Conservation (phyloP, 2,888 invertebrate genomes). For the Clunio marinus region DNA sequence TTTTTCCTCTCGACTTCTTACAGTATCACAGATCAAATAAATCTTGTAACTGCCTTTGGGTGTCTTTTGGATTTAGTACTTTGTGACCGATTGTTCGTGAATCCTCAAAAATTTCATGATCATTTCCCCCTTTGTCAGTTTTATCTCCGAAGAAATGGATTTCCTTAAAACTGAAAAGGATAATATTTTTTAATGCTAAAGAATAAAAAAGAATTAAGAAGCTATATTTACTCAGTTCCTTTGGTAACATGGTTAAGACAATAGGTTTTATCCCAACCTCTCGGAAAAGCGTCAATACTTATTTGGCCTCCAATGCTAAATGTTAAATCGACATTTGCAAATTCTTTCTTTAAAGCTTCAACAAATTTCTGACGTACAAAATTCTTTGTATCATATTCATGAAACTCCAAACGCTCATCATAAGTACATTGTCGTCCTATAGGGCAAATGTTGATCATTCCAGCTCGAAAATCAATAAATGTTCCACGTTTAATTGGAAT, state of each 20-base stretch:
- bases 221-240: conserved; percentile 5
- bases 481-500: conserved; percentile 87
- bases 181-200: conserved; percentile 52
- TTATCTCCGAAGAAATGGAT: conserved; percentile 96
- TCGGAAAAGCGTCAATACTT: conserved; percentile 86
- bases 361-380: conserved; percentile 74
- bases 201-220: not conserved
- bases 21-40: conserved; percentile 47
- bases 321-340: conserved; percentile 65
- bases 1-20: no score
- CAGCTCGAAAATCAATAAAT: conserved; percentile 86
- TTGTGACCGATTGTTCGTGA: conserved; percentile 74
- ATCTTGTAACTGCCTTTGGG: conserved; percentile 61
- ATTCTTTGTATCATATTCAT: conserved; percentile 70
- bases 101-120: conserved; percentile 83
- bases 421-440: conserved; percentile 84
- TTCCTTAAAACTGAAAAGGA: conserved; percentile 56
- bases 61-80: conserved; percentile 77
- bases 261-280: conserved; percentile 92
- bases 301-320: conserved; percentile 93
- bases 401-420: conserved; percentile 75
- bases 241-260: conserved; percentile 68
- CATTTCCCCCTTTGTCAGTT: conserved; percentile 82
- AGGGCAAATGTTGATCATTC: conserved; percentile 88
- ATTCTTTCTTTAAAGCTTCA: conserved; percentile 67